Base-by-base conservation (phyloP, 2,797 vertebrate genomes). In the Gobio occitaniae region DNA sequence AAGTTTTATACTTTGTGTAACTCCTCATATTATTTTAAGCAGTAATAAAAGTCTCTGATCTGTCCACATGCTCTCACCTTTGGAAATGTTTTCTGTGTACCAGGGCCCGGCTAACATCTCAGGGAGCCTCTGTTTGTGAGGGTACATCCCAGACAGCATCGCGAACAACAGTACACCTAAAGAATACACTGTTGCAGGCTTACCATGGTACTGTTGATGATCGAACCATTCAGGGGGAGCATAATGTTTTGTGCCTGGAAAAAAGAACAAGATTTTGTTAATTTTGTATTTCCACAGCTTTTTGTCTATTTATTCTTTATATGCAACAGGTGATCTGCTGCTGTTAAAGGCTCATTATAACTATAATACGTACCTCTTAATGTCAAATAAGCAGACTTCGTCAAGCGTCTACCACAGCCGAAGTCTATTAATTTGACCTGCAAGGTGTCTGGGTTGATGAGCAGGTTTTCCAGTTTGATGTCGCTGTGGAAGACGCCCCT, bases 401-500 rank as follows among this genome's bases (percentile, higher is more conserved):
- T 74, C 44, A 74, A 32, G 47, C 15, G 25, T 29, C 3, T 17
- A 4, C 71, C 2, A 10, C n/a, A 32, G 16, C 71, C 15, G 1
- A 50, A 74, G 47, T 74, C 71, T 32, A 74, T 52, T 11, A 74
- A 19, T 32, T 74, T 74, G 4, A 74, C 47, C 25, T 74, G n/a
- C 25, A 74, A 5, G 8, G 71, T 74, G 47, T 50, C 2, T 50
- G 1, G 16, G 25, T 74, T 50, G 7, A 74, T 32, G 1, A 74
- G 44, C 13, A 74, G 71, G 71, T 74, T 74, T 32, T 74, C 48
- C n/a, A 74, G 25, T 29, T 74, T 74, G 25, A 74, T 74, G 47
- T 74, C 71, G 9, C 71, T 19, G 25, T 74, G 71, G 25, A 74
- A 32, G 3, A 52, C 8, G 8, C 71, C 71, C 47, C n/a, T 72